Evolutionary conservation across 1,140 invertebrate species (phyloP).

Genomic region (Macrostomum lignano): DNA sequence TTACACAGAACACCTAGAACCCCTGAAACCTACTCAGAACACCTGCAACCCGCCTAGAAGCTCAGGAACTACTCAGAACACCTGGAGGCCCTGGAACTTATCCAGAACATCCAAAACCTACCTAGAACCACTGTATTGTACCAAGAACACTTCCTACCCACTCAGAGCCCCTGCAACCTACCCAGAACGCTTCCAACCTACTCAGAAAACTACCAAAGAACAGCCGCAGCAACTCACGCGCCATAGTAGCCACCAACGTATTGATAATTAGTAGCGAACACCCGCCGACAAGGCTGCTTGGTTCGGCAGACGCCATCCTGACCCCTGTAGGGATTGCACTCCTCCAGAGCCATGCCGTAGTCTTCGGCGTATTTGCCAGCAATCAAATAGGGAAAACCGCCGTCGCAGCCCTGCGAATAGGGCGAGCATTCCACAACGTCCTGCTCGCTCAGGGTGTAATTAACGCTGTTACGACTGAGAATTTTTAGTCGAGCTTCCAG

Average conservation of each 20-base stretch:
- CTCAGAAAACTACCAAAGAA: too few species aligned
- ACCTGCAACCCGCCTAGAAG: too few species aligned
- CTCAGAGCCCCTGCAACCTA: too few species aligned
- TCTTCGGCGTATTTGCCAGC: slow-evolving; percentile 31
- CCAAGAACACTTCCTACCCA: neutral
- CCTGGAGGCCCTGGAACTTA: too few species aligned
- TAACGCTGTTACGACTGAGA: slow-evolving; percentile 26
- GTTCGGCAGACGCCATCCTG: slow-evolving; percentile 16
- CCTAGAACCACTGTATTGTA: neutral
- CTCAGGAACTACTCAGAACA: too few species aligned
- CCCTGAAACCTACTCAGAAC: too few species aligned
- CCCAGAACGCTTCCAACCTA: too few species aligned
- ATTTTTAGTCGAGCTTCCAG: slow-evolving; percentile 27
- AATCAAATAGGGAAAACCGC: slow-evolving; percentile 33
- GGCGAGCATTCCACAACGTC: slow-evolving; percentile 31
- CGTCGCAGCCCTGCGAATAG: slow-evolving; percentile 30
- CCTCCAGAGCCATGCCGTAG: slow-evolving; percentile 29
- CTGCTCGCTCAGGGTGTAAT: slow-evolving; percentile 28
- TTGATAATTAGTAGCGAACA: slow-evolving; percentile 28
- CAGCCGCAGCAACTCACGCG: slow-evolving; percentile 10
- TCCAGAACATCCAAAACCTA: too few species aligned
- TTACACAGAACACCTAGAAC: too few species aligned
- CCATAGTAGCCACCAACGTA: slow-evolving; percentile 31
- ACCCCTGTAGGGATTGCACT: slow-evolving; percentile 29
- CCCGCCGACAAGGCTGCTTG: slow-evolving; percentile 15